Conservation (phyloP, 2,888 invertebrate genomes). For the Drosophila flavopinicola region DNA sequence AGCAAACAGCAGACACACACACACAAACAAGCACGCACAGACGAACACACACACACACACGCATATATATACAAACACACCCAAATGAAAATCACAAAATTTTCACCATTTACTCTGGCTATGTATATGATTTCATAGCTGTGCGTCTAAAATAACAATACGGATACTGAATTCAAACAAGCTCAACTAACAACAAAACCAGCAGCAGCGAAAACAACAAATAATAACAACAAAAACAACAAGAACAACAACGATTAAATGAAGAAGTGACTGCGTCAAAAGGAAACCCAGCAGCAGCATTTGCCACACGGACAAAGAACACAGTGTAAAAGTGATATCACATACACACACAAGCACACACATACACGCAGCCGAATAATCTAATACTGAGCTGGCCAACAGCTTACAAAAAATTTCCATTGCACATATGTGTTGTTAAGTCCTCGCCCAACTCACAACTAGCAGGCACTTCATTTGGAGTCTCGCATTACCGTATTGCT, state of each 20-base stretch:
- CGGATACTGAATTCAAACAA: conserved; percentile 17
- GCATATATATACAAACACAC: conserved; percentile 26
- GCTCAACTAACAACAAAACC: conserved; percentile 13
- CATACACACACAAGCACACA: conserved; percentile 15
- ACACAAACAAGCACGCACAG: conserved; percentile 19
- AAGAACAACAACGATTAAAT: conserved; percentile 15
- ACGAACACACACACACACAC: conserved; percentile 9
- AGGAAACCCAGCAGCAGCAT: too few relatives aligned
- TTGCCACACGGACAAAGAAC: too few relatives aligned
- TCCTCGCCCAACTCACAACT: conserved; percentile 4
- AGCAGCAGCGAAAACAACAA: conserved; percentile 8
- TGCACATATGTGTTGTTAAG: conserved; percentile 42
- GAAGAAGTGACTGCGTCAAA: conserved; percentile 15
- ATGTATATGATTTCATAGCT: conserved; percentile 34
- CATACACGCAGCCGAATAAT: conserved; percentile 20
- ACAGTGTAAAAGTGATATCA: conserved; percentile 29
- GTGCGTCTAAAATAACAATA: conserved; percentile 9
- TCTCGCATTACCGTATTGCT: conserved; percentile 9
- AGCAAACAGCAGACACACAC: conserved; percentile 40
- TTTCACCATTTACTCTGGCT: conserved; percentile 46
- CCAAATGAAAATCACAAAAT: conserved; percentile 70
- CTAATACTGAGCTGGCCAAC: conserved; percentile 49
- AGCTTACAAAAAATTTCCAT: conserved; percentile 29
- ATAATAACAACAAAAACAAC: conserved; percentile 15
- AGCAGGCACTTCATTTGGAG: conserved; percentile 1